Percentiles rank a stretch among this genome's conserved stretches.
These are phyloP conservation scores for Gambusia yucatana DNA, from an alignment of 2,797 vertebrate species.

Conservation along the genomic window DNA sequence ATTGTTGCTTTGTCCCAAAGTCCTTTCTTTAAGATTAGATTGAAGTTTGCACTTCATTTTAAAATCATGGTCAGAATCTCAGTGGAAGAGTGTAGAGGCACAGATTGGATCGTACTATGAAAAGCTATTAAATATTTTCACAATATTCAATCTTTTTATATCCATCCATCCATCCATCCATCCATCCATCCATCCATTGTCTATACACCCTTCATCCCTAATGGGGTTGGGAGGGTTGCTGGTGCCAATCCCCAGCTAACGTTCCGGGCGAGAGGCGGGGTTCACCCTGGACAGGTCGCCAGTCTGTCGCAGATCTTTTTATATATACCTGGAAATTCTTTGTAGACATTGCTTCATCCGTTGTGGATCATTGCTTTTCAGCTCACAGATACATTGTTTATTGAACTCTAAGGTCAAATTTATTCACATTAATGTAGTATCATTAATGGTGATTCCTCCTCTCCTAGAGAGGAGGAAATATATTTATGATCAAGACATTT, in stretches of 20 bases:
- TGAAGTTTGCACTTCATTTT: neutral
- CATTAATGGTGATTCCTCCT: no score
- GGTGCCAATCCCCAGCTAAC: no score
- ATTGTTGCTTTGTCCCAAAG: neutral
- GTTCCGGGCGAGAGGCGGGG: no score
- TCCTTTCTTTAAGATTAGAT: neutral
- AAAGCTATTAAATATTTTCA: neutral
- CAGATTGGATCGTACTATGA: neutral
- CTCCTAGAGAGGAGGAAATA: neutral
- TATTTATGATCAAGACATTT: conserved; percentile 14
- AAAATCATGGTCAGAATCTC: neutral
- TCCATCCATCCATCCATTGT: no score
- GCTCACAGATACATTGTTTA: neutral
- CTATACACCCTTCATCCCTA: no score
- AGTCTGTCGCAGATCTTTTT: neutral
- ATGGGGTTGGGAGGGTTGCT: no score
- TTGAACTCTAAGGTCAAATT: neutral
- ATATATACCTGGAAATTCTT: neutral
- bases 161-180: neutral
- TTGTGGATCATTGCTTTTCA: neutral
- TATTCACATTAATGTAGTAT: neutral
- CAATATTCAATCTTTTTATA: neutral
- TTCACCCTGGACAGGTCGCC: no score
- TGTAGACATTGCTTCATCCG: neutral
- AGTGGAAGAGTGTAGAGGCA: neutral